phyloP scores from a whole-genome alignment of 2,113 vertebrate genomes.

The Chroicocephalus ridibundus region DNA sequence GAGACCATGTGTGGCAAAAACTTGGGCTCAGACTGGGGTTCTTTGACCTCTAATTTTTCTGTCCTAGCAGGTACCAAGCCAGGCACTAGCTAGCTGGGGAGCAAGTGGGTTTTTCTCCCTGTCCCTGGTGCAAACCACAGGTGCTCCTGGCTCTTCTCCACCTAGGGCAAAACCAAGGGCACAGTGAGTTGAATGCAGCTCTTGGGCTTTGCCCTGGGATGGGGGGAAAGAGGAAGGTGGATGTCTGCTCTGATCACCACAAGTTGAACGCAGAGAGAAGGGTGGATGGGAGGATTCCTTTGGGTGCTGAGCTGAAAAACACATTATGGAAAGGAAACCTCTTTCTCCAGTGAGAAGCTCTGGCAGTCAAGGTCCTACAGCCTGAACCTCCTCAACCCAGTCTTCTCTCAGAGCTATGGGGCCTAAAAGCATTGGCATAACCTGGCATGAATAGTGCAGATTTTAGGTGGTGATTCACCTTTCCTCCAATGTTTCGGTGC shows the following conservation, averaged over 20 bases:
- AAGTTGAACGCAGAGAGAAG: not conserved
- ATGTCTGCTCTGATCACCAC: not conserved
- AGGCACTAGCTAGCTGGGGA: not conserved
- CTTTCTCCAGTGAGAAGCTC: not conserved
- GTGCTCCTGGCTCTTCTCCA: not conserved
- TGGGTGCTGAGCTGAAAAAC: not conserved
- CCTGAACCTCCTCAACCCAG: not conserved
- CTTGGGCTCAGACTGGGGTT: not conserved
- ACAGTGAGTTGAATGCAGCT: rapidly evolving
- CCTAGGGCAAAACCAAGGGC: rapidly evolving
- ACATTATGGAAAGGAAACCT: not conserved
- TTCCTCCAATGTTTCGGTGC: not conserved
- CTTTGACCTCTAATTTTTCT: not conserved
- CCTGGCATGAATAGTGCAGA: not conserved
- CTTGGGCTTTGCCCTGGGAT: not conserved
- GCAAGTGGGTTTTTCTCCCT: not conserved
- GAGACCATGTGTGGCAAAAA: not conserved
- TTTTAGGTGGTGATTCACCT: not conserved
- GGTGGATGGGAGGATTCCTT: not conserved
- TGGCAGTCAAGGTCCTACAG: not conserved
- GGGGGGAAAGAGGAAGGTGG: not conserved
- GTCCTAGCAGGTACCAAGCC: not conserved
- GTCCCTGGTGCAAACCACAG: not conserved
- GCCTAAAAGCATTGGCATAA: not conserved
- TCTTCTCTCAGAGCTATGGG: not conserved